Percentiles rank a stretch among this genome's conserved stretches.
These are phyloP conservation scores for Cricetomys ansorgei DNA, from an alignment of 2,113 vertebrate genomes.

Conservation along the genomic window DNA sequence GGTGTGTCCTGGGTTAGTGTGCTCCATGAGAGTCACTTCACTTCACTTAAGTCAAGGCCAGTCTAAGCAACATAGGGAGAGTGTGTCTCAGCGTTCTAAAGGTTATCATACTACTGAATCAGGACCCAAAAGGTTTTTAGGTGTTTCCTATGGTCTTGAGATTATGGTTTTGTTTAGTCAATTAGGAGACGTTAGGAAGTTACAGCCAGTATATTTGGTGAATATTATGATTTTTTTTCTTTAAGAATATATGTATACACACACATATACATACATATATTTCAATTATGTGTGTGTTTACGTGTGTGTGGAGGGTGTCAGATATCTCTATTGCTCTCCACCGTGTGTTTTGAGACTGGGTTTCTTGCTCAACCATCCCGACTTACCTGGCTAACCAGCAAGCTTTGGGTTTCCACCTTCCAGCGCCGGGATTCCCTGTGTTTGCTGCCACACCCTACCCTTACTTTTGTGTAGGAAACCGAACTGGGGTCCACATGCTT, in stretches of 20 bases:
- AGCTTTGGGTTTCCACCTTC: neutral
- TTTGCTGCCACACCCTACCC: neutral
- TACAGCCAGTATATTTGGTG: neutral
- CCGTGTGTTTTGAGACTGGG: neutral
- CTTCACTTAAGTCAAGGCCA: neutral
- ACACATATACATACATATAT: neutral
- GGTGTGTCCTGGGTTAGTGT: neutral
- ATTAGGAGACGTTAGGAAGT: conserved; percentile 1
- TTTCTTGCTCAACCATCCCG: neutral
- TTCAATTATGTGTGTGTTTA: neutral
- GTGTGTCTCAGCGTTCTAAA: neutral
- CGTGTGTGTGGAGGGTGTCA: neutral
- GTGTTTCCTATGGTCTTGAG: conserved; percentile 41
- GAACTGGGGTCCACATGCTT: neutral
- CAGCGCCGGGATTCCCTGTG: neutral
- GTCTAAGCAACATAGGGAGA: neutral
- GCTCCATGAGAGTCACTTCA: too few species aligned
- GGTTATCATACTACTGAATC: conserved; percentile 24
- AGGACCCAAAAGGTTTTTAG: neutral
- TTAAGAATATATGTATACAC: conserved; percentile 37
- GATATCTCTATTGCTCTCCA: neutral
- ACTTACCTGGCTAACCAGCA: neutral
- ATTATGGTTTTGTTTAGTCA: neutral
- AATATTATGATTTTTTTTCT: conserved; percentile 4
- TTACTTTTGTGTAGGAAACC: neutral